Evolutionary conservation across 1,140 invertebrate species (phyloP), one percentile per base, ranked within the genome.

Genomic region (Drosophila pectinifera): DNA sequence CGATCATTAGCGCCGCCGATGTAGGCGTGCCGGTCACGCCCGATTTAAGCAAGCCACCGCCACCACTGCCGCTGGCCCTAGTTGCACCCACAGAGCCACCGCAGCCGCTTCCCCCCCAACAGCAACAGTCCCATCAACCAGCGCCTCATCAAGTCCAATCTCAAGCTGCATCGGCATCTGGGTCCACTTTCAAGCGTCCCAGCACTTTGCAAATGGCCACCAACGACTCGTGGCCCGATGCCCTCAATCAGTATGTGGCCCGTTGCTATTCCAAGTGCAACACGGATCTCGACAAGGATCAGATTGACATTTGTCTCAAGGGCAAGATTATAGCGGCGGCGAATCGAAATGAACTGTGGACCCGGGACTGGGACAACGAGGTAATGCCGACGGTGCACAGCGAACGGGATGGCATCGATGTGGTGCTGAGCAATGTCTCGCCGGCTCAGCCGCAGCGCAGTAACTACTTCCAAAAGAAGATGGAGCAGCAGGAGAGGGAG

Each of bases 281-380:
- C 80, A 97, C 96, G 13, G 94, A 95, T 57, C 94, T 97, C 58
- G 97, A 99, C 92, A 97, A 98, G 93, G 97, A 99, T 94, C 95
- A 97, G 91, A 97, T 99, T 56, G 97, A 98, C 91, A 97, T 97
- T 64, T 96, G 98, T 76, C 93, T 99, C 31, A 98, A 98, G 92
- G 97, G 97, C 38, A 97, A 98, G 93, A 96, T 99, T 62, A 98
- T 97, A 20, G 94, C 95, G 46, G 96, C 97, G 0, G 96, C 96
- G n/a, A 96, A 96, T 79, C 95, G 96, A 76, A 96, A 96, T 58
- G 96, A 96, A 65, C 94, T 98, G 16, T 96, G 95, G 95, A 95
- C 96, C 0, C 97, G 97, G 82, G 97, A 99, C 93, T 99, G 98
- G 98, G 95, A 96, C 72, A 95, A 95, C 69, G 98, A 99, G 92